A percentile compares a stretch with the other conserved stretches of the same genome.
Evolutionary conservation across 1,140 invertebrate genomes (phyloP).

Genomic region (Drosophila cardini): DNA sequence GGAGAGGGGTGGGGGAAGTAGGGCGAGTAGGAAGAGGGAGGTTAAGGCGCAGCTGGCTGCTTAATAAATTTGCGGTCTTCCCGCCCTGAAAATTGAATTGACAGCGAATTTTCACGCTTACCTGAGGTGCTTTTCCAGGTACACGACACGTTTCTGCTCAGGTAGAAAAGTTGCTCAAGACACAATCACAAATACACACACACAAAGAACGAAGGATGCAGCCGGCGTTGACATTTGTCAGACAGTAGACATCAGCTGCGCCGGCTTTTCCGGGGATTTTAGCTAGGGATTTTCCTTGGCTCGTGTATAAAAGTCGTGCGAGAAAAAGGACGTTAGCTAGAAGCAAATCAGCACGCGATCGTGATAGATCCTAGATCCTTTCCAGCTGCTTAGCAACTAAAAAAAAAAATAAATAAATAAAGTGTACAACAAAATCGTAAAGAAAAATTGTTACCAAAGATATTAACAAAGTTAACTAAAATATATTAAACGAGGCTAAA

Average conservation of each 20-base stretch:
- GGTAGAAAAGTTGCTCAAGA: constrained; percentile 42
- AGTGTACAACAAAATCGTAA: background rate
- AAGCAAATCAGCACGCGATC: constrained; percentile 64
- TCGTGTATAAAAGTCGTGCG: constrained; percentile 48
- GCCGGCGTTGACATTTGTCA: constrained; percentile 46
- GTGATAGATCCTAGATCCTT: constrained; percentile 80
- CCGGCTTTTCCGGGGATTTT: constrained; percentile 4
- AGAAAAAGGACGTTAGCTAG: constrained; percentile 52
- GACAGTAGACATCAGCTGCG: constrained; percentile 46
- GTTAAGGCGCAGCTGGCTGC: constrained; percentile 49
- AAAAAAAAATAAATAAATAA: constrained; percentile 6
- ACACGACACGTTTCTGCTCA: constrained; percentile 27
- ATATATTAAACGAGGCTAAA: background rate
- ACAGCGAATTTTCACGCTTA: constrained; percentile 63
- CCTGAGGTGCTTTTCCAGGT: constrained; percentile 76
- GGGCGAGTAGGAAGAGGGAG: too few relatives aligned
- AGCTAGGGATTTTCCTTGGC: background rate
- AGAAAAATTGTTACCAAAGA: constrained; percentile 46
- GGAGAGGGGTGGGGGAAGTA: too few relatives aligned
- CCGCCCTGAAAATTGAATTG: constrained; percentile 66
- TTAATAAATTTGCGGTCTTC: constrained; percentile 82
- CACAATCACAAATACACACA: background rate
- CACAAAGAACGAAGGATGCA: constrained; percentile 42
- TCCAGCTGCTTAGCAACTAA: constrained; percentile 56
- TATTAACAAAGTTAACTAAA: constrained; percentile 61